Evolutionary conservation across 2,113 vertebrate genomes (phyloP).

Genomic region (Rhinoptilus africanus): DNA sequence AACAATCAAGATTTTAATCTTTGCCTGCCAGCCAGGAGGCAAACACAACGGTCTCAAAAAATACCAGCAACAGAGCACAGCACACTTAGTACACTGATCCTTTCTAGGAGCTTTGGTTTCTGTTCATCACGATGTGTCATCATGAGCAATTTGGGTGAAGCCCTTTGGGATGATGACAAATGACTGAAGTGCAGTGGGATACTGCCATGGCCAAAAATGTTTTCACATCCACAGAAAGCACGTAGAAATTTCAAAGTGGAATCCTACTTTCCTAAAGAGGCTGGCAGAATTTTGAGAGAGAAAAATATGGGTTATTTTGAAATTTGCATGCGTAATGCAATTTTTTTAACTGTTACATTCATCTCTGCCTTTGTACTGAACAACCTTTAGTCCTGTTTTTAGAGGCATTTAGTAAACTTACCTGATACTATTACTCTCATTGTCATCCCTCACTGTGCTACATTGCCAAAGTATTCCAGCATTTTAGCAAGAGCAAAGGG

Average conservation of each 20-base stretch:
- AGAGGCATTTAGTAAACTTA: background rate
- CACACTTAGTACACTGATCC: background rate
- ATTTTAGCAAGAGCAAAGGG: background rate
- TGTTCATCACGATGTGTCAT: background rate
- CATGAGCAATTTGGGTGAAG: background rate
- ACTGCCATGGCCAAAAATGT: background rate
- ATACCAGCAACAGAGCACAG: background rate
- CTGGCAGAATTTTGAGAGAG: background rate
- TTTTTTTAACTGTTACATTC: background rate
- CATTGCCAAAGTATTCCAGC: background rate
- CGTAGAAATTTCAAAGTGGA: background rate
- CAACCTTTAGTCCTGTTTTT: background rate
- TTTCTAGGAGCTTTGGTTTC: background rate
- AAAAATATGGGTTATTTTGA: background rate
- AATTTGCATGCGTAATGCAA: background rate
- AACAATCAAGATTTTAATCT: background rate
- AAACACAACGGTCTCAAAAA: background rate
- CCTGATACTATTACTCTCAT: background rate
- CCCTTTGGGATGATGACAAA: background rate
- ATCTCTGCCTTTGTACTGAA: background rate
- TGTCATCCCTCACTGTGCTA: background rate
- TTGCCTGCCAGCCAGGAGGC: background rate
- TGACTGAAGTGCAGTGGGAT: background rate
- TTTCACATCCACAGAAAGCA: background rate
- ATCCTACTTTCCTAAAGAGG: background rate